Evolutionary conservation across 2,888 invertebrate species (phyloP).

Genomic region (Drosophila rubida): DNA sequence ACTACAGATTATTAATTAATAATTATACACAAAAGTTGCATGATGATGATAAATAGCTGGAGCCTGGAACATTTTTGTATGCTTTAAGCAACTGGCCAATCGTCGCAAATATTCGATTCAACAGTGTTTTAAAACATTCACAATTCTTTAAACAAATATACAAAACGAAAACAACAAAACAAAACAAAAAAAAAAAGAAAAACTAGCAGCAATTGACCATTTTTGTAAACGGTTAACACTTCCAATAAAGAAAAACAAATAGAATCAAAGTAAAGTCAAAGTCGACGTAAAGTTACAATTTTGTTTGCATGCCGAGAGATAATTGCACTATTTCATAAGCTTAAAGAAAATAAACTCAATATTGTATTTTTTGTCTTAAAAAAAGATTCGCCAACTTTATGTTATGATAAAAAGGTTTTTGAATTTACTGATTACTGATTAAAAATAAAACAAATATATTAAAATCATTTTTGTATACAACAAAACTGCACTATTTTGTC

Average conservation of each 20-base stretch:
- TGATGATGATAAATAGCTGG: conserved; percentile 13
- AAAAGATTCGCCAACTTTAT: conserved; percentile 44
- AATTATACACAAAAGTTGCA: conserved; percentile 16
- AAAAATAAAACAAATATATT: conserved; percentile 59
- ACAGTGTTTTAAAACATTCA: conserved; percentile 44
- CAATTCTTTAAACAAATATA: conserved; percentile 63
- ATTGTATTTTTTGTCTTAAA: conserved; percentile 13
- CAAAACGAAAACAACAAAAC: conserved; percentile 28
- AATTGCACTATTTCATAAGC: conserved; percentile 43
- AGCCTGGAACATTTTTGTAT: conserved; percentile 57
- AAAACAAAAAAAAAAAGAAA: conserved; percentile 6
- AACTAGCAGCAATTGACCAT: conserved; percentile 66
- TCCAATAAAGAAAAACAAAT: conserved; percentile 42
- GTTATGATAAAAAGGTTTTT: conserved; percentile 44
- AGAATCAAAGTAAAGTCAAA: conserved; percentile 43
- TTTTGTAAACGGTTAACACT: conserved; percentile 54
- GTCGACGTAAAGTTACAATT: conserved; percentile 42
- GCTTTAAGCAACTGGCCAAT: conserved; percentile 64
- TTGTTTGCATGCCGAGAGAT: conserved; percentile 46
- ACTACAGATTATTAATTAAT: conserved; percentile 22
- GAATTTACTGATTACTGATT: conserved; percentile 66
- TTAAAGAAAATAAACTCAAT: conserved; percentile 28
- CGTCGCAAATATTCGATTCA: conserved; percentile 40
- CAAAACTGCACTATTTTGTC: conserved; percentile 5
- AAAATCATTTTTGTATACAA: conserved; percentile 69